phyloP scores from a whole-genome alignment of 2,888 invertebrate species.

The Gisinianus flammeolus region DNA sequence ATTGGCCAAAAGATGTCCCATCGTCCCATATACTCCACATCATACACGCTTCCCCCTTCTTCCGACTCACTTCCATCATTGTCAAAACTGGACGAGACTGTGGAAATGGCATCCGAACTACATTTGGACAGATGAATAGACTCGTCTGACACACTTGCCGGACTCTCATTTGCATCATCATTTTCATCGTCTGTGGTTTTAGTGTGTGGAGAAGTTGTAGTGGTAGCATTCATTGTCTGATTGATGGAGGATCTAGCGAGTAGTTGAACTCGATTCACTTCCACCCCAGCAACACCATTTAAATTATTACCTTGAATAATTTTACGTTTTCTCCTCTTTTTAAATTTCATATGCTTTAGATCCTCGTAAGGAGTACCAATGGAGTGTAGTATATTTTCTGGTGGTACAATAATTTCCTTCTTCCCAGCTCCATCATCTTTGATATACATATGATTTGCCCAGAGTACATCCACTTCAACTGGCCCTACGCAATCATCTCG shows the following conservation, averaged over 20 bases:
- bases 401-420: background rate
- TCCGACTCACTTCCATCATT: background rate
- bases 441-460: constrained; percentile 20
- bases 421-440: background rate
- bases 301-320: background rate
- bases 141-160: background rate
- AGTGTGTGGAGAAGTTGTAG: background rate
- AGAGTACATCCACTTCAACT: constrained; percentile 12
- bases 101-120: background rate
- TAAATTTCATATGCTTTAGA: background rate
- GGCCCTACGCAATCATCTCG: background rate
- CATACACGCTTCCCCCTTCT: constrained; percentile 10
- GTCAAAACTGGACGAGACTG: background rate
- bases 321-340: background rate
- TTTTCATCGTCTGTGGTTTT: background rate
- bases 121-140: background rate
- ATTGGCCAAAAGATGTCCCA: constrained; percentile 42
- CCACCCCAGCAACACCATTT: background rate
- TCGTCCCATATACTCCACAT: constrained; percentile 39
- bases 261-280: background rate
- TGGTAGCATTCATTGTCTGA: background rate
- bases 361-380: constrained; percentile 7
- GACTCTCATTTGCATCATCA: background rate
- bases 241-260: background rate
- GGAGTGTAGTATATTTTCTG: background rate